Base-by-base conservation (phyloP, 2,797 vertebrate species). In the Silurus aristotelis region DNA sequence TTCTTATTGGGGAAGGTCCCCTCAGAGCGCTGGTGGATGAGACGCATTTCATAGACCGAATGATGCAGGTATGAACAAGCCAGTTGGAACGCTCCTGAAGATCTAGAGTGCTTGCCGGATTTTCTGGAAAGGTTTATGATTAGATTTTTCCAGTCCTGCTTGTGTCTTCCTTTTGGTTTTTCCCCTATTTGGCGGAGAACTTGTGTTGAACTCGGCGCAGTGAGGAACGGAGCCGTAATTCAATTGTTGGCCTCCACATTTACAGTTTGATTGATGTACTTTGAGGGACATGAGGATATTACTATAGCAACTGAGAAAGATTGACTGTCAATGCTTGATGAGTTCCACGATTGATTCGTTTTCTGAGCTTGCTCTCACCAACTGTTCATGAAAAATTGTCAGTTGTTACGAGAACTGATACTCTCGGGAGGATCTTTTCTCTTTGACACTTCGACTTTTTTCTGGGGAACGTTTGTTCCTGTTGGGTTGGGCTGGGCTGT, bases 201-300 rank as follows among this genome's bases (percentile, higher is more conserved):
- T 72, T 25, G n/a, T 70, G 76, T 81, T 81, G 76, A 63, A 82
- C 60, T 31, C 25, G 14, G 48, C 60, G 25, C n/a, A 58, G 79
- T 10, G 68, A 86, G 64, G 66, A 86, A 60, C 46, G 63, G 86
- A 85, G 83, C 60, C 77, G 64, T 85, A 84, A 82, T 80, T 85
- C 68, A 83, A 75, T 71, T 66, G 48, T 31, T 80, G 73, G 64
- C 72, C 72, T 85, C 83, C 78, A 78, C 58, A 73, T 87, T 71
- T 84, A 64, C n/a, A 20, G 67, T 73, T 72, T 86, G 85, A 86
- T 83, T 80, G 66, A 86, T 86, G 85, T 31, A 68, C n/a, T 75
- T 70, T 63, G 72, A 58, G 17, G 52, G 66, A 58, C 71, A 79
- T 66, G 25, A 48, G 78, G 61, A 75, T 77, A 82, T 76, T 78